These are phyloP conservation scores for Rhyzopertha dominica DNA, from an alignment of 1,140 invertebrate species.

Conservation along the genomic window DNA sequence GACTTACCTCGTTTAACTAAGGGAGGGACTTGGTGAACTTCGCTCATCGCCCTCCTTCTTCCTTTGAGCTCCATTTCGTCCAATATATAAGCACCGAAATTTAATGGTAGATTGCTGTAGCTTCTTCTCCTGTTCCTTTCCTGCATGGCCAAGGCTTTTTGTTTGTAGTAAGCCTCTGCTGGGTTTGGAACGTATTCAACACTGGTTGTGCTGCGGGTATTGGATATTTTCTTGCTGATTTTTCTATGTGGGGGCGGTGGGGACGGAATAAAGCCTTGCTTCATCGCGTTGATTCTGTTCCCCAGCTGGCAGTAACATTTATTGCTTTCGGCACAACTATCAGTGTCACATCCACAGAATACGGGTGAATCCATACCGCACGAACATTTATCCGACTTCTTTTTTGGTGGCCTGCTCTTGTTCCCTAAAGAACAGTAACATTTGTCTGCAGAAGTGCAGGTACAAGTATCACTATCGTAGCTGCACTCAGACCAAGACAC, in stretches of 20 bases:
- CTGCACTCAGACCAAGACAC: conserved; percentile 82
- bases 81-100: conserved; percentile 56
- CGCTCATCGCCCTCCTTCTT: no score
- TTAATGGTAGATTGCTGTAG: conserved; percentile 55
- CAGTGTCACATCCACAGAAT: conserved; percentile 71
- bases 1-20: no score
- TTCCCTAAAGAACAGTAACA: conserved; percentile 65
- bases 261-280: conserved; percentile 52
- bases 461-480: conserved; percentile 74
- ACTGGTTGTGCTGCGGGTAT: conserved; percentile 52
- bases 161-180: conserved; percentile 43
- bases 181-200: conserved; percentile 53
- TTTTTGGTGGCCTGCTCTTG: conserved; percentile 28
- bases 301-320: conserved; percentile 75
- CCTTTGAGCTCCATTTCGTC: no score
- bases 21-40: no score
- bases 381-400: conserved; percentile 60
- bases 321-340: conserved; percentile 80
- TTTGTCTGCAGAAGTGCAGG: conserved; percentile 66
- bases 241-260: conserved; percentile 38
- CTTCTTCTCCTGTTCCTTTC: conserved; percentile 5
- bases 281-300: conserved; percentile 45
- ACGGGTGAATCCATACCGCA: conserved; percentile 53
- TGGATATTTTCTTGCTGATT: conserved; percentile 39
- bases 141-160: conserved; percentile 20